Percentiles rank a stretch among this genome's conserved stretches.
These are phyloP conservation scores for Drosophila sp. DNA, from an alignment of 1,140 invertebrate genomes.

Conservation along the genomic window DNA sequence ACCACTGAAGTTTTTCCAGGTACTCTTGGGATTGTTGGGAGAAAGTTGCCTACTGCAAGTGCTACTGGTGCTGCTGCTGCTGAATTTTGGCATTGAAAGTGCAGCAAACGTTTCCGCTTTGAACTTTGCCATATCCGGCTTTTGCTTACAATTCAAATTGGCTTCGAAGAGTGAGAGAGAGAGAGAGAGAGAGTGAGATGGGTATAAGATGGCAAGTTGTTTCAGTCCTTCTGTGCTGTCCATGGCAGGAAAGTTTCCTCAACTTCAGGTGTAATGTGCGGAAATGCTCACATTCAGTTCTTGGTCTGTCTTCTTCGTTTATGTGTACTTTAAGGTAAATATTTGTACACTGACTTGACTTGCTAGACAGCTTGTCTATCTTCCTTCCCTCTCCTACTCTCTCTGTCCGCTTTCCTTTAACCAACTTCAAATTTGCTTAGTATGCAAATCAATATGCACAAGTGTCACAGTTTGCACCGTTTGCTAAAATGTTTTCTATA, in stretches of 20 bases:
- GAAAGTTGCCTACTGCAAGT: constrained; percentile 21
- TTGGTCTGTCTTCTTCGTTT: constrained; percentile 34
- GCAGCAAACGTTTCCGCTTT: constrained; percentile 64
- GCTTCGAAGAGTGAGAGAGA: constrained; percentile 15
- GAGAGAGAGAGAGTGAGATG: background rate
- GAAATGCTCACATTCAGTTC: constrained; percentile 60
- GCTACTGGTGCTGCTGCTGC: constrained; percentile 21
- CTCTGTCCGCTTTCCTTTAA: background rate
- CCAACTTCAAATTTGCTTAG: constrained; percentile 47
- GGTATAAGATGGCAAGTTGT: constrained; percentile 37
- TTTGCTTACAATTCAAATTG: constrained; percentile 67
- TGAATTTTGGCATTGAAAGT: constrained; percentile 52
- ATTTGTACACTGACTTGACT: constrained; percentile 53
- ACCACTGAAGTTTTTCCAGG: constrained; percentile 3
- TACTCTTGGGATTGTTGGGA: constrained; percentile 3
- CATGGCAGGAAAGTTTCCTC: constrained; percentile 38
- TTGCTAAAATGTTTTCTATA: constrained; percentile 43
- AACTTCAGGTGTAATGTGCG: constrained; percentile 69
- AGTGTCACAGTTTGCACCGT: constrained; percentile 54
- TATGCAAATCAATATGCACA: constrained; percentile 52
- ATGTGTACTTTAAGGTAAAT: constrained; percentile 57
- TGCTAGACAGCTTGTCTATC: constrained; percentile 35
- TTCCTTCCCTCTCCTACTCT: background rate
- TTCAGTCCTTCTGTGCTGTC: constrained; percentile 8
- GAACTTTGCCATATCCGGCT: constrained; percentile 67